These are phyloP conservation scores for Chionis minor DNA, from an alignment of 2,113 vertebrate species.

Conservation along the genomic window DNA sequence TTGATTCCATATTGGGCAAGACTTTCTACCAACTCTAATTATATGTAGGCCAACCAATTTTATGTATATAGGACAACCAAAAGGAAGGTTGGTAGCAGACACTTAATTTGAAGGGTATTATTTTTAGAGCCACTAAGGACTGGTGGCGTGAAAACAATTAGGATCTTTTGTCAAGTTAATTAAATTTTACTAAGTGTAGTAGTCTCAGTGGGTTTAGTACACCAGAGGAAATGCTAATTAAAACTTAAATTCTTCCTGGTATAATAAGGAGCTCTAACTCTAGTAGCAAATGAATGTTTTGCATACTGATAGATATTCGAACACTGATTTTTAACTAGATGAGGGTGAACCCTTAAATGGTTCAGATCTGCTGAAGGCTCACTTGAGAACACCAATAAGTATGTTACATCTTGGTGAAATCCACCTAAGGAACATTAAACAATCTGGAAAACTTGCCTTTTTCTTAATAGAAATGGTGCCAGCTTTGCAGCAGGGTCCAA, in stretches of 20 bases:
- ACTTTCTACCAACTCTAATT: conserved; percentile 22
- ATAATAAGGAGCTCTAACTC: conserved; percentile 80
- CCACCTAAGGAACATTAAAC: conserved; percentile 14
- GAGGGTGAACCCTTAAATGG: conserved; percentile 66
- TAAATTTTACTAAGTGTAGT: conserved; percentile 91
- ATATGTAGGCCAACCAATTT: conserved; percentile 56
- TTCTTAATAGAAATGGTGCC: not conserved
- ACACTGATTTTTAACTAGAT: conserved; percentile 73
- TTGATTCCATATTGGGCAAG: not conserved
- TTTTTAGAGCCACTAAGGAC: conserved; percentile 79
- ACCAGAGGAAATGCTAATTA: conserved; percentile 90
- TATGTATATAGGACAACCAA: conserved; percentile 59
- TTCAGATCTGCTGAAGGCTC: conserved; percentile 66
- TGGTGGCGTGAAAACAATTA: conserved; percentile 87
- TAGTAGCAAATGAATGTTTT: conserved; percentile 66
- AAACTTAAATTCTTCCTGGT: conserved; percentile 86
- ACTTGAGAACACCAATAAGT: conserved; percentile 58
- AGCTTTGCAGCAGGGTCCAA: not conserved
- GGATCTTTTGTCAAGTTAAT: conserved; percentile 90
- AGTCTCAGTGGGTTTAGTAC: conserved; percentile 82
- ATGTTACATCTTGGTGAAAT: conserved; percentile 36
- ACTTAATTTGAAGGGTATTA: conserved; percentile 76
- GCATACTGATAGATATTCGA: conserved; percentile 78
- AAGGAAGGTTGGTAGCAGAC: conserved; percentile 55
- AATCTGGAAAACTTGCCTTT: not conserved